Evolutionary conservation across 2,888 invertebrate genomes (phyloP).

Genomic region (Falcaria lacertinaria): DNA sequence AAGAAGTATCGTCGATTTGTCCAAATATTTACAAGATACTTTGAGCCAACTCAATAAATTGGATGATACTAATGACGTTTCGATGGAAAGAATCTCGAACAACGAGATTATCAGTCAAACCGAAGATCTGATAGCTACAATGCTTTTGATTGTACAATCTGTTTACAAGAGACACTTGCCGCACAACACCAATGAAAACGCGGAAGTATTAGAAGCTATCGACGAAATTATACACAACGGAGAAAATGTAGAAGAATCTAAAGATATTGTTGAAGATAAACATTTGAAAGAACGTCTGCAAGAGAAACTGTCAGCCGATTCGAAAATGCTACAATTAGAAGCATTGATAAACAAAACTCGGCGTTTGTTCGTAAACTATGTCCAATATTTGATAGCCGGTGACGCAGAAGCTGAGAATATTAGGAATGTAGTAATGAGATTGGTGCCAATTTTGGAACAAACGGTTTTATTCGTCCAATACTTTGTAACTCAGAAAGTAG

Average conservation of each 20-base stretch:
- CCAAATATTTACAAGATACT: conserved; percentile 41
- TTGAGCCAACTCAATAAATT: conserved; percentile 35
- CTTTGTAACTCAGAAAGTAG: conserved; percentile 88
- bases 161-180: conserved; percentile 67
- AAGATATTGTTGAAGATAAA: conserved; percentile 78
- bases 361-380: conserved; percentile 55
- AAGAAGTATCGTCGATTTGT: conserved; percentile 44
- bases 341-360: conserved; percentile 58
- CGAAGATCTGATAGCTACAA: conserved; percentile 59
- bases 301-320: conserved; percentile 81
- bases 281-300: conserved; percentile 84
- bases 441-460: conserved; percentile 88
- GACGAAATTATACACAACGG: conserved; percentile 57
- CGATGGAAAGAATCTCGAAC: conserved; percentile 35
- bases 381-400: conserved; percentile 54
- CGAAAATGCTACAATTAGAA: conserved; percentile 79
- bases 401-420: conserved; percentile 32
- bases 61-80: conserved; percentile 32
- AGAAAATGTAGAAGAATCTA: conserved; percentile 58
- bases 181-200: conserved; percentile 32
- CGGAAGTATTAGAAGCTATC: conserved; percentile 54
- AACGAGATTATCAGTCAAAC: conserved; percentile 37
- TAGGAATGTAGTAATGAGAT: conserved; percentile 59
- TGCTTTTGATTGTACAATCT: conserved; percentile 53
- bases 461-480: conserved; percentile 87